Evolutionary conservation across 2,797 vertebrate genomes (phyloP), one percentile per base, ranked within the genome.

Genomic region (Cyprinodon diabolis): DNA sequence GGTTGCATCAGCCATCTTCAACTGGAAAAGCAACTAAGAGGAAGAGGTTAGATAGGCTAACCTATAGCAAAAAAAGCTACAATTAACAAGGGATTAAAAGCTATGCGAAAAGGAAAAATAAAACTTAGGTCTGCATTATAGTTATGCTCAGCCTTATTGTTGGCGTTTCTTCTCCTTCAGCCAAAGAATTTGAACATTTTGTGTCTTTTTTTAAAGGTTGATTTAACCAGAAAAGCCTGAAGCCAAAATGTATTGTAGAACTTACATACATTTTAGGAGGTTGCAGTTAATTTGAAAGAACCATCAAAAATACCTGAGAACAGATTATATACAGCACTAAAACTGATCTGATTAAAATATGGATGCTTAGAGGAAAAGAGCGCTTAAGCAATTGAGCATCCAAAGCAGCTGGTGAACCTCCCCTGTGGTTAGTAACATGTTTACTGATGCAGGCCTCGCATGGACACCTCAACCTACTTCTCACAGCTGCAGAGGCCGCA

Each of bases 401-500:
- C 47, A 67, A 78, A 51, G 23, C 63, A 68, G 4, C 49, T 8
- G 23, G 54, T 13, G 7, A 51, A 52, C 6, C 30, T 4, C 19
- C 51, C 15, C 0, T 3, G 0, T 13, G 37, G 12, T 17, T 23
- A 43, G 19, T 8, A 14, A 30, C 14, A 47, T 40, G 40, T 40
- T 25, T 23, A 17, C 23, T 23, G 17, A 17, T 37, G 23, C 37
- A 23, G n/a, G 14, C 21, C 57, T 66, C 48, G 63, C 74, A 72
- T 75, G 55, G 55, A 57, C 75, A 21, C 71, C 66, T 58, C 21
- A 66, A 90, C 90, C 75, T 89, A 99, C 97, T 97, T 96, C 85
- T 96, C 96, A 86, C 98, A 98, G 74, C 96, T 95, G 90, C 97
- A 98, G 79, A 99, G 94, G 23, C 97, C 98, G 75, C 97, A 99